phyloP scores from a whole-genome alignment of 2,113 vertebrate genomes.

The Melanocharis versteri region DNA sequence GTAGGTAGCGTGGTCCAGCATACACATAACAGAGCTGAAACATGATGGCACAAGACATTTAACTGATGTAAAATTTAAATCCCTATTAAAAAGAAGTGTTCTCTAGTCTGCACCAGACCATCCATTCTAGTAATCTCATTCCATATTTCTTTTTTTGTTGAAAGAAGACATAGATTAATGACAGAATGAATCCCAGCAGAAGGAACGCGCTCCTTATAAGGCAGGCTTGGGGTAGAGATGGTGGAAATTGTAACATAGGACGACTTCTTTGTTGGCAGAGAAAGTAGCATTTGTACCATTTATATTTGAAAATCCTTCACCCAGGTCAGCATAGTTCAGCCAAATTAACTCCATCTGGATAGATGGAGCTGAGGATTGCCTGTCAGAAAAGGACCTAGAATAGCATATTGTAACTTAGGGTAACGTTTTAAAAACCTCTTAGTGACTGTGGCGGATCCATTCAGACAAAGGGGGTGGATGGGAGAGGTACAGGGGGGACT shows the following conservation, averaged over 20 bases:
- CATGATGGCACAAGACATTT: slow-evolving; percentile 51
- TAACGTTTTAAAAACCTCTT: not conserved
- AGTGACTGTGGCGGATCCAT: not conserved
- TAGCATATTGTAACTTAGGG: not conserved
- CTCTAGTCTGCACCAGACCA: slow-evolving; percentile 64
- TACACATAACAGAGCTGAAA: slow-evolving; percentile 45
- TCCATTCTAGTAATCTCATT: slow-evolving; percentile 75
- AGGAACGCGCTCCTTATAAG: slow-evolving; percentile 69
- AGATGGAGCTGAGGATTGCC: slow-evolving; percentile 30
- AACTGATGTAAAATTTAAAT: slow-evolving; percentile 72
- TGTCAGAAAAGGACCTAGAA: slow-evolving; percentile 12
- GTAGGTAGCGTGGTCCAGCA: not conserved
- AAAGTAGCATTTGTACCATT: slow-evolving; percentile 61
- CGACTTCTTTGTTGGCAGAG: slow-evolving; percentile 68
- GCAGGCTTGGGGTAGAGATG: slow-evolving; percentile 46
- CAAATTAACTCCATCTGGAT: slow-evolving; percentile 64
- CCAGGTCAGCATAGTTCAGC: slow-evolving; percentile 46
- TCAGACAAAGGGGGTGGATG: not conserved
- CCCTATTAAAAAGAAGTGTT: slow-evolving; percentile 67
- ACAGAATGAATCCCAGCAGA: slow-evolving; percentile 61
- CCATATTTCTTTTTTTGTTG: slow-evolving; percentile 73
- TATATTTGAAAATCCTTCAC: slow-evolving; percentile 68
- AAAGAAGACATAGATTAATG: slow-evolving; percentile 75
- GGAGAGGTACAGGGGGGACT: not conserved
- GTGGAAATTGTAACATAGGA: slow-evolving; percentile 61